These are phyloP conservation scores for Benitochromis conjunctus DNA, from an alignment of 2,113 vertebrate species.

Conservation along the genomic window DNA sequence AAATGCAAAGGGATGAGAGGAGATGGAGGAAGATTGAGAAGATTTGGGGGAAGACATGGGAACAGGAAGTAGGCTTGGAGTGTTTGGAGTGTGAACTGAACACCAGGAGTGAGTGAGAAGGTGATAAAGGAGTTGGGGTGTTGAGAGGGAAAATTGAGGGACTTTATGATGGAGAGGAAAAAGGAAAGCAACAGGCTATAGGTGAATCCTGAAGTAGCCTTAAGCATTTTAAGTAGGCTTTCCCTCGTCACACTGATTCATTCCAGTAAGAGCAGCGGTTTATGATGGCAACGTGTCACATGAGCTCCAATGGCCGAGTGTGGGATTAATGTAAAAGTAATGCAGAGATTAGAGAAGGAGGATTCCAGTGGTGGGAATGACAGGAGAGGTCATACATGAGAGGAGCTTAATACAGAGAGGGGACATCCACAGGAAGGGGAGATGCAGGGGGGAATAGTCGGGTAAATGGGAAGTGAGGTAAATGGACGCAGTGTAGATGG, in stretches of 20 bases:
- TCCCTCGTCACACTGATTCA: neutral
- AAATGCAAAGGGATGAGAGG: slow-evolving; percentile 15
- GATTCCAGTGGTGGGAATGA: slow-evolving; percentile 51
- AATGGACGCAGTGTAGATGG: neutral
- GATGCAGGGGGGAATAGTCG: slow-evolving; percentile 31
- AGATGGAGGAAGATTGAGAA: slow-evolving; percentile 32
- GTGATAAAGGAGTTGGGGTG: neutral
- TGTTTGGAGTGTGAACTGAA: slow-evolving; percentile 3
- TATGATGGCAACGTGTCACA: slow-evolving; percentile 16
- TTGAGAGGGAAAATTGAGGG: neutral
- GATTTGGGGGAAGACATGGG: slow-evolving; percentile 41
- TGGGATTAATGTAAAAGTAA: slow-evolving; percentile 66
- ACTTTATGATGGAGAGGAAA: neutral
- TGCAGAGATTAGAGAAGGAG: slow-evolving; percentile 59
- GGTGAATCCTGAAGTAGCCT: slow-evolving; percentile 26
- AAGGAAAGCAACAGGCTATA: neutral
- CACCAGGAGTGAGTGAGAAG: slow-evolving; percentile 3
- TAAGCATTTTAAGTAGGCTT: neutral
- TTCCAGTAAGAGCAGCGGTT: neutral
- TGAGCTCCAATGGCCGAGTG: slow-evolving; percentile 22
- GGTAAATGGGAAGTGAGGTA: neutral
- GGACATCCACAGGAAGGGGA: slow-evolving; percentile 21
- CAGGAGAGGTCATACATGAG: slow-evolving; percentile 67
- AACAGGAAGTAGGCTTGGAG: slow-evolving; percentile 13
- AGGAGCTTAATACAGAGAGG: slow-evolving; percentile 56